Evolutionary conservation across 2,113 vertebrate species (phyloP), one percentile per base, ranked within the genome.

Genomic region (Chloebia gouldiae): DNA sequence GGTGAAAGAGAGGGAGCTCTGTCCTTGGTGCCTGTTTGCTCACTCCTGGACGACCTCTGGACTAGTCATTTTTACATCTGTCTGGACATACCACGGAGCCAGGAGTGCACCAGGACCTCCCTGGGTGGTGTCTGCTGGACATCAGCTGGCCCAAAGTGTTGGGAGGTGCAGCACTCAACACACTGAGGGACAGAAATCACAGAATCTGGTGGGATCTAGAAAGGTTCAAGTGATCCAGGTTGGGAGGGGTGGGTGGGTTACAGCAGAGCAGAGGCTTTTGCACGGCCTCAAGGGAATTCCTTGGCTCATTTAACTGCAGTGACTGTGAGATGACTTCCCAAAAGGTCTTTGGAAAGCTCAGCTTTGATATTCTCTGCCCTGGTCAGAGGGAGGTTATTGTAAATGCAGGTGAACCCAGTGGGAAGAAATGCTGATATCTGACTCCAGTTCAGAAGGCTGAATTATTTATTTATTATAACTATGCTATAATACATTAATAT

Each of bases 301-400:
- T 81, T 30, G 56, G 71, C 60, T 95, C 39, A 10, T 77, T 90
- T 65, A 61, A 81, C 50, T 66, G 72, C 60, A 54, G 60, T 57
- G 69, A 70, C n/a, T 94, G 81, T 35, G 76, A 81, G 64, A 47
- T 81, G 87, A 49, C 44, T 90, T 86, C 76, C 86, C 6, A 3
- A 75, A 71, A 92, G 8, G 15, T 81, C 64, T 92, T 86, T 86
- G 64, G 80, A 83, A 88, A 88, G 51, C 82, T 94, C 71, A 66
- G 60, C 51, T 86, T 86, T 92, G 88, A 86, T 86, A 81, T 73
- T 65, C 82, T 90, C 78, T 90, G 80, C 35, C 51, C 69, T 84
- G 80, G 60, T 77, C 71, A 81, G 47, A 54, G 50, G 35, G 71
- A 76, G 39, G 54, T 50, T n/a, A n/a, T n/a, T n/a, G n/a, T n/a